Evolutionary conservation across 1,140 invertebrate genomes (phyloP), one percentile per base, ranked within the genome.

Genomic region (Ostrea denselamellosa): DNA sequence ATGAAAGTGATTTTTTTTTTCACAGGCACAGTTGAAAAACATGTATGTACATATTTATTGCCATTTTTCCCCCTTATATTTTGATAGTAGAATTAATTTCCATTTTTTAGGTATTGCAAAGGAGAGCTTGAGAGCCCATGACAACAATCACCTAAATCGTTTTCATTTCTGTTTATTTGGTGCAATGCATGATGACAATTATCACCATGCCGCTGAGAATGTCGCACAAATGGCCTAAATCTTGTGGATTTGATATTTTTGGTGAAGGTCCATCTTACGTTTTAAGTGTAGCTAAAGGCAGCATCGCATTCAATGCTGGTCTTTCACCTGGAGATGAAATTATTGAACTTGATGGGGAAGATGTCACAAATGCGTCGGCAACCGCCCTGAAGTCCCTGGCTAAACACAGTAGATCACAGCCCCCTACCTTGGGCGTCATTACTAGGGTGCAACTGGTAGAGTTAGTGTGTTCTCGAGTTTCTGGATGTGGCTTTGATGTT

Each of bases 221-320:
- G 44, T 77, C 85, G 51, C 83, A 88, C 83, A 92, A 93, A 68
- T 95, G 95, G 95, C 94, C 94, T 12, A 92, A 93, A 83, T 82
- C 89, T 19, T 95, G 90, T 89, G 95, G 95, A 44, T 95, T 95
- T 90, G 91, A 93, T 53, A 93, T 95, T 58, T 91, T 92, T 77
- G 95, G 95, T 4, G 71, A 91, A 44, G 94, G 94, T 8, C 94
- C 95, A 17, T 90, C 91, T 86, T 95, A 93, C 89, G 93, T 95
- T 12, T 86, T 92, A 44, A 89, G 86, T 87, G 94, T 95, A 12
- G 93, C 94, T 19, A 91, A 92, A 86, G 92, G 92, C 14, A 93
- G 93, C 86, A 85, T 92, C 0, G 94, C 94, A 17, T 90, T 92
- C 83, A 90, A 92, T 53, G 92, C 93, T 52, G 94, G 94, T 10